Base-by-base conservation (phyloP, 2,797 vertebrate genomes). In the Sebastes nivosus region DNA sequence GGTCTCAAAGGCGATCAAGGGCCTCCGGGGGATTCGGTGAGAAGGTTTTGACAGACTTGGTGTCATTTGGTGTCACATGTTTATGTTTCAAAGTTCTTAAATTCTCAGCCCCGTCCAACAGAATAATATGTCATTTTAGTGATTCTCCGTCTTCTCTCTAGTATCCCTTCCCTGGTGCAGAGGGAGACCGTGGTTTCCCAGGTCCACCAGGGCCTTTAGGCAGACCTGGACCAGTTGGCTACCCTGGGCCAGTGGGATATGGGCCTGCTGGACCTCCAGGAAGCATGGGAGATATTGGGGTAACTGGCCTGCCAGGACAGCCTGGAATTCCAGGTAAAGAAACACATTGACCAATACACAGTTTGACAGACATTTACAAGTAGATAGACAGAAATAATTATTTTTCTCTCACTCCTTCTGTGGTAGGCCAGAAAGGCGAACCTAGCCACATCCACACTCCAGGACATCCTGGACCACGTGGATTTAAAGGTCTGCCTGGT, bases 361-460 rank as follows among this genome's bases (percentile, higher is more conserved):
- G 10, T 59, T 50, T 61, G 11, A 16, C 4, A 25, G 2, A 68
- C 14, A 69, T 76, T 16, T 42, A 73, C 2, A 74, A 5, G 18
- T 50, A 27, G 8, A 67, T 2, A 63, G 4, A 70, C 18, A 30
- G 5, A 68, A 57, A 55, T 1, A 12, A 24, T 42, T 16, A 1
- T 63, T 24, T 67, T 64, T 66, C 4, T 36, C 34, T 68, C 4
- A 8, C 4, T 55, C 2, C 4, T 52, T 77, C 27, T 61, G 14
- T 80, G 57, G 11, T 55, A 95, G 95, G 95, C 30, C 88, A 92
- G 75, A 95, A 94, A 87, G 95, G 94, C 5, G 94, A 95, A 69
- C 54, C 91, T 36, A 22, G 72, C 46, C 70, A 72, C 14, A 55
- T 60, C 10, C 54, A 79, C 8, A 0, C 0, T 4, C 52, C 6